These are phyloP conservation scores for Beroe forskalii DNA, from an alignment of 37 sponge, comb jelly and placozoan species.

Conservation along the genomic window DNA sequence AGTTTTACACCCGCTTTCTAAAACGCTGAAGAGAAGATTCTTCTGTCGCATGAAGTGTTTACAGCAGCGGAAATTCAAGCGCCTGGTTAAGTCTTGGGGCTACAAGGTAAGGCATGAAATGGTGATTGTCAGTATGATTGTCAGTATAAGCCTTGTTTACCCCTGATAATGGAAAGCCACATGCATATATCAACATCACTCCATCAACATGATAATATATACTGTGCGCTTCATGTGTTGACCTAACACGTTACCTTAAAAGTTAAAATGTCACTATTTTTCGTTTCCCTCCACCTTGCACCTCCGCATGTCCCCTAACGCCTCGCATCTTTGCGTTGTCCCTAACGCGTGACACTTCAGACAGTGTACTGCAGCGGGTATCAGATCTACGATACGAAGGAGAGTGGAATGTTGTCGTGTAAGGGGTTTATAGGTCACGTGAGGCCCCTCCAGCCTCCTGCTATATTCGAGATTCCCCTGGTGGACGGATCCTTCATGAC, in stretches of 20 bases:
- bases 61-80: constrained; percentile 64
- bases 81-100: constrained; percentile 41
- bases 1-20: constrained; percentile 49
- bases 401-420: not conserved
- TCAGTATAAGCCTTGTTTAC: no score
- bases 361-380: constrained; percentile 61
- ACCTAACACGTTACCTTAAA: no score
- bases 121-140: no score
- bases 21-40: constrained; percentile 12
- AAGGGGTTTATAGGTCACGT: constrained; percentile 59
- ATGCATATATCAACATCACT: not conserved
- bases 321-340: not conserved
- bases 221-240: no score
- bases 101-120: constrained; percentile 57
- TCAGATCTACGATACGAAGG: constrained; percentile 47
- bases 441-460: constrained; percentile 49
- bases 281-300: no score
- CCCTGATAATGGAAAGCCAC: no score
- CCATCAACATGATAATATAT: no score
- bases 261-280: no score
- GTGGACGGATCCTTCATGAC: constrained; percentile 63
- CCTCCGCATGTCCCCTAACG: no score
- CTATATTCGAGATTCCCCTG: constrained; percentile 55
- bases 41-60: constrained; percentile 58
- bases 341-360: not conserved